Evolutionary conservation across 2,797 vertebrate genomes (phyloP), one percentile per base, ranked within the genome.

Genomic region (Ptychadena robeensis): DNA sequence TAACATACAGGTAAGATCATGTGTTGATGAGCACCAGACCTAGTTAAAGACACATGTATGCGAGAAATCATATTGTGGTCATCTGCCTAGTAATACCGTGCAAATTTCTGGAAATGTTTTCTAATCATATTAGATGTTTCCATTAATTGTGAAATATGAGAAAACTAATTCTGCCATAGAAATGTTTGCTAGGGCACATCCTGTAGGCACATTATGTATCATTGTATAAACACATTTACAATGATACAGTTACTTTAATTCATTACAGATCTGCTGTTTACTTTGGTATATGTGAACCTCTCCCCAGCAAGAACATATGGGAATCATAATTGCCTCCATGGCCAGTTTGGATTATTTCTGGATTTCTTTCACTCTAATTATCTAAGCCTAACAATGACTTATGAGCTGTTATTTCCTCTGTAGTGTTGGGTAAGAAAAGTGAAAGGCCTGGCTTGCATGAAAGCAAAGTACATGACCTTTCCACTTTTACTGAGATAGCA

Each of bases 401-500:
- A 69, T 57, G 31, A 69, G 44, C 48, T 67, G 38, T 67, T 68
- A 79, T 67, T 44, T 44, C 32, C 18, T 53, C 25, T 12, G n/a
- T 40, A 22, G 30, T 40, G 61, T 71, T 12, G 34, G 73, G n/a
- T 48, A 57, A 77, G 68, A 35, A 71, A 31, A 68, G 31, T 63
- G 2, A 44, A 40, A 63, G 66, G 15, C 30, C 38, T 53, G 38
- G 68, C 61, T 66, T 83, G 68, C 32, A 12, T 82, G 75, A 14
- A 34, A 53, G 7, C 28, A 27, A 37, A 80, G 70, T 38, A 25
- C 76, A 61, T 84, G 82, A 68, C 76, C 82, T 73, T 79, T 83
- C 34, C 18, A 68, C 34, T 79, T 53, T 68, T 73, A 59, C 53
- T 37, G 32, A 74, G 59, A 34, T 27, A 61, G 76, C 35, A 18